phyloP scores from a whole-genome alignment of 2,888 invertebrate genomes.

The Clivina fossor region DNA sequence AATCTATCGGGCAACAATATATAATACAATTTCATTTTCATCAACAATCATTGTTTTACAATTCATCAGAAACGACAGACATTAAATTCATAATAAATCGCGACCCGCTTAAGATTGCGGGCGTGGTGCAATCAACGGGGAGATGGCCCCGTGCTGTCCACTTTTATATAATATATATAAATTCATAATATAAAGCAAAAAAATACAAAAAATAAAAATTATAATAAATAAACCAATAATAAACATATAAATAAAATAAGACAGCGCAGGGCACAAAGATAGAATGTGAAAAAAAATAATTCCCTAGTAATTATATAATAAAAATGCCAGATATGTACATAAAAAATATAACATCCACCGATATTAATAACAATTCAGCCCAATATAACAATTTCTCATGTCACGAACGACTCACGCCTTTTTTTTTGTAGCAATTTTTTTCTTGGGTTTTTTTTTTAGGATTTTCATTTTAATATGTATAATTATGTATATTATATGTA shows the following conservation, averaged over 20 bases:
- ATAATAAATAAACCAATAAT: slow-evolving; percentile 33
- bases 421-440: slow-evolving; percentile 17
- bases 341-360: slow-evolving; percentile 35
- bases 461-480: slow-evolving; percentile 23
- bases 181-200: too few relatives aligned
- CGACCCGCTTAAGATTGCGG: too few relatives aligned
- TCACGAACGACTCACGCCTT: slow-evolving; percentile 28
- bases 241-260: slow-evolving; percentile 33
- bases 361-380: slow-evolving; percentile 32
- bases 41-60: too few relatives aligned
- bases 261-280: slow-evolving; percentile 24
- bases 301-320: slow-evolving; percentile 28
- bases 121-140: too few relatives aligned
- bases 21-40: too few relatives aligned
- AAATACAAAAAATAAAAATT: too few relatives aligned
- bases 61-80: too few relatives aligned
- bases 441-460: slow-evolving; percentile 7
- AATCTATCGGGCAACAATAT: too few relatives aligned
- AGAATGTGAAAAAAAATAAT: slow-evolving; percentile 19
- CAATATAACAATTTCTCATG: slow-evolving; percentile 33
- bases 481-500: slow-evolving; percentile 15
- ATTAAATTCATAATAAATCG: too few relatives aligned
- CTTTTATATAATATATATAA: too few relatives aligned
- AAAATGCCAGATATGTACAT: slow-evolving; percentile 35
- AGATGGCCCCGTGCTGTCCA: too few relatives aligned